Percentiles rank a stretch among this genome's conserved stretches.
Evolutionary conservation across 2,888 invertebrate species (phyloP).

Genomic region (Empis livida): DNA sequence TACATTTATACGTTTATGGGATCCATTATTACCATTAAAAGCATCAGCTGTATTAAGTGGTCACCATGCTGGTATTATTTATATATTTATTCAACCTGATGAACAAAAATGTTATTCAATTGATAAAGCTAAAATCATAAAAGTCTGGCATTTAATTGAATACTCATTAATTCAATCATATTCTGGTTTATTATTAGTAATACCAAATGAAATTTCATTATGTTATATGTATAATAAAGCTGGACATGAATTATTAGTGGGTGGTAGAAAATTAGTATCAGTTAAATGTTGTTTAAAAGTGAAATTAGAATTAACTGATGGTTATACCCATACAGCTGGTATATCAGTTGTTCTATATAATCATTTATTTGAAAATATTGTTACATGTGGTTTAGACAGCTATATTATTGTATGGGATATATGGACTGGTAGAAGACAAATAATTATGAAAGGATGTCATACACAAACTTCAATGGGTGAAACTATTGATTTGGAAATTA

Average conservation of each 20-base stretch:
- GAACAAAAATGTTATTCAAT: slow-evolving; percentile 58
- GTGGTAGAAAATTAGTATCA: slow-evolving; percentile 49
- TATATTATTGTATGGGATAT: slow-evolving; percentile 75
- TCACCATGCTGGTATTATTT: slow-evolving; percentile 55
- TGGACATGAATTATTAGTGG: slow-evolving; percentile 53
- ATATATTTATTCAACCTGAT: slow-evolving; percentile 51
- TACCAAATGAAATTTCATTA: slow-evolving; percentile 47
- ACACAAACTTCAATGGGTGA: slow-evolving; percentile 44
- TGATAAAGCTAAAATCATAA: slow-evolving; percentile 54
- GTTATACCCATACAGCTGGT: slow-evolving; percentile 54
- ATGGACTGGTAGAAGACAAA: slow-evolving; percentile 52
- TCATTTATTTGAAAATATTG: slow-evolving; percentile 56
- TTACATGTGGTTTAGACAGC: slow-evolving; percentile 68
- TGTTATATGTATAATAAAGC: slow-evolving; percentile 50
- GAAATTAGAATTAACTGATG: slow-evolving; percentile 55
- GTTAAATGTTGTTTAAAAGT: slow-evolving; percentile 52
- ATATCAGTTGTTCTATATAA: slow-evolving; percentile 65
- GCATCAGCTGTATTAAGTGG: slow-evolving; percentile 51
- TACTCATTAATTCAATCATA: slow-evolving; percentile 56
- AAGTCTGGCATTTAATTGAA: slow-evolving; percentile 61
- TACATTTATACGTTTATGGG: slow-evolving; percentile 63
- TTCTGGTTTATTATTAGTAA: slow-evolving; percentile 47
- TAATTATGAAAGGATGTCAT: slow-evolving; percentile 53
- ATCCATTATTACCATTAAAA: slow-evolving; percentile 58
- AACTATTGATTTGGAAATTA: slow-evolving; percentile 26